Evolutionary conservation across 1,140 invertebrate genomes (phyloP).

Genomic region (Hypsibius dujardini): DNA sequence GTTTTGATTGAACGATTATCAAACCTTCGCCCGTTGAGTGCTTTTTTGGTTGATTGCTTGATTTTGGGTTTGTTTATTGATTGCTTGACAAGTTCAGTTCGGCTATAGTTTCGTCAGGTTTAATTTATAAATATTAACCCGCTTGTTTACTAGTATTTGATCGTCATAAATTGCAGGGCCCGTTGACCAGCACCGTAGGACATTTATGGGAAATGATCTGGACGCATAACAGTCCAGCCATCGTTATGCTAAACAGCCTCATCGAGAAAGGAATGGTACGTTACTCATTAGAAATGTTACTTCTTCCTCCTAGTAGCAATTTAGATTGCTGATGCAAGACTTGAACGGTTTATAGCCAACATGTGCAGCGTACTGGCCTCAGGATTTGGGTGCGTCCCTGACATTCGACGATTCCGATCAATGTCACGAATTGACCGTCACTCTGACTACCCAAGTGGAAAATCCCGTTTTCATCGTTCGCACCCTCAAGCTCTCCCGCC

Average conservation of each 20-base stretch:
- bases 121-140: too few species aligned
- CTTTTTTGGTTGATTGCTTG: background rate
- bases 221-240: conserved; percentile 32
- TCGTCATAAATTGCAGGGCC: conserved; percentile 30
- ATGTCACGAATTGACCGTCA: background rate
- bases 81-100: too few species aligned
- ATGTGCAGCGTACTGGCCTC: conserved; percentile 5
- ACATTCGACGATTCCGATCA: background rate
- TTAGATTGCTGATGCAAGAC: background rate
- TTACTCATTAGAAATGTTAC: conserved; percentile 24
- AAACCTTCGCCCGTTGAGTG: too few species aligned
- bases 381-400: background rate
- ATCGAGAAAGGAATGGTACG: conserved; percentile 31
- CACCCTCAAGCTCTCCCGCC: conserved; percentile 20
- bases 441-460: background rate
- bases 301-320: background rate
- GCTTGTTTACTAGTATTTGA: conserved; percentile 18
- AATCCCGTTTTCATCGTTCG: background rate
- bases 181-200: conserved; percentile 31
- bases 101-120: too few species aligned
- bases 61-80: conserved; percentile 18
- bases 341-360: background rate
- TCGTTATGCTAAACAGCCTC: conserved; percentile 36
- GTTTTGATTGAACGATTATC: too few species aligned
- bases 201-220: conserved; percentile 38